Conservation (phyloP, 2,797 vertebrate species). For the Varecia variegata region DNA sequence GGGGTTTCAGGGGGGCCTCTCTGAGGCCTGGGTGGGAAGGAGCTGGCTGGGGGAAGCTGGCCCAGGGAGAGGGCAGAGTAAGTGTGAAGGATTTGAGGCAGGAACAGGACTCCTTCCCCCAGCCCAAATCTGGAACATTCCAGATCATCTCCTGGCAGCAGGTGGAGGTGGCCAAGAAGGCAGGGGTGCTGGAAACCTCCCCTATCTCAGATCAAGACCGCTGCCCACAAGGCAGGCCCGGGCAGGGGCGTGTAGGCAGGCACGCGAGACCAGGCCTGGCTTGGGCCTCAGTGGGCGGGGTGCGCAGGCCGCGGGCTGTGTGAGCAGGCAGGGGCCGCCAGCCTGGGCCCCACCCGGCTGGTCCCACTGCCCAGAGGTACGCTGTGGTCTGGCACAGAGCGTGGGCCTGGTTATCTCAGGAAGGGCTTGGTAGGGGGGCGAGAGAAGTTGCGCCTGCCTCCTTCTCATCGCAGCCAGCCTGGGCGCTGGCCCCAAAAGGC, state of each 20-base stretch:
- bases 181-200: neutral
- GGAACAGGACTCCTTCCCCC: neutral
- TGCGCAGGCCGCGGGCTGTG: neutral
- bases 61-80: neutral
- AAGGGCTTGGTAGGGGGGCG: rapidly evolving
- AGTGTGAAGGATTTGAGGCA: neutral
- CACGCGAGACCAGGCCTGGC: neutral
- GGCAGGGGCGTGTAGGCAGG: neutral
- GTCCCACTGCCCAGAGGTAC: neutral
- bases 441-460: neutral
- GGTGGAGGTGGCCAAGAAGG: neutral
- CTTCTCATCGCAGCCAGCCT: neutral
- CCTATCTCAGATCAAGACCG: neutral
- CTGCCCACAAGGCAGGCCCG: neutral
- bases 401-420: neutral
- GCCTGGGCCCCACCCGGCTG: no score
- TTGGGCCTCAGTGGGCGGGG: neutral
- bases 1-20: neutral
- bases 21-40: neutral
- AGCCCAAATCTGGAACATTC: neutral
- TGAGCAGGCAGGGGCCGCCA: neutral
- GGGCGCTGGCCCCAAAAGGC: neutral
- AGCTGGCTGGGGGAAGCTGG: neutral
- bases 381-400: neutral
- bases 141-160: neutral